These are phyloP conservation scores for Neosilurus hyrtlii DNA, from an alignment of 2,797 vertebrate genomes.

Conservation along the genomic window DNA sequence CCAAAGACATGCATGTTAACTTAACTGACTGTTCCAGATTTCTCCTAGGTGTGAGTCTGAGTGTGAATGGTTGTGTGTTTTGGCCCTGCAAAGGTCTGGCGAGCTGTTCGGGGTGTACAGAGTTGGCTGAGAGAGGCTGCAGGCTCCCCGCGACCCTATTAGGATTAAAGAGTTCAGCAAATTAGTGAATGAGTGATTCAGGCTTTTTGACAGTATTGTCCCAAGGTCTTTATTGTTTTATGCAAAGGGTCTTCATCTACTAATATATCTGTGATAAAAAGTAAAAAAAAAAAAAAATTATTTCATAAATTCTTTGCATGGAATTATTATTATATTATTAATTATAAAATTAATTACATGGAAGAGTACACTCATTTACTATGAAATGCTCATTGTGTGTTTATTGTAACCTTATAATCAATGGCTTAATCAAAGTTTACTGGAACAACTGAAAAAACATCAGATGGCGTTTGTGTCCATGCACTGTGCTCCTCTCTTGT, in stretches of 20 bases:
- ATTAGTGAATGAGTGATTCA: no score
- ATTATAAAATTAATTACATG: conserved; percentile 5
- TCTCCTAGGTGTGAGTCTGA: no score
- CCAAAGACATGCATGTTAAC: no score
- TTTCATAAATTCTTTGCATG: conserved; percentile 40
- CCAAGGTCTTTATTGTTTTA: background rate
- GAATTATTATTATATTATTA: no score
- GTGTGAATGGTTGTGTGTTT: no score
- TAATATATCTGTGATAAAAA: conserved; percentile 7
- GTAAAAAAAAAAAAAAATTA: background rate
- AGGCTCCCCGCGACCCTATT: no score
- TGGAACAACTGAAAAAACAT: background rate
- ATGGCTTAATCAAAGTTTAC: background rate
- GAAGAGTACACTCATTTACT: background rate
- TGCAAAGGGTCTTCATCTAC: conserved; percentile 6
- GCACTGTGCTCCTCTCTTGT: background rate
- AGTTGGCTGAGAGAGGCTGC: no score
- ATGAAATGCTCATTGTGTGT: background rate
- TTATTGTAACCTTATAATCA: background rate
- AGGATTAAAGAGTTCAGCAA: no score
- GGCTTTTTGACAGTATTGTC: conserved; percentile 11
- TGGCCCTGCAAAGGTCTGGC: no score
- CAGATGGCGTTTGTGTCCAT: background rate
- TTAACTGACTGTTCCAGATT: no score
- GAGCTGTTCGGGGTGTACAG: no score